Evolutionary conservation across 2,797 vertebrate genomes (phyloP).

Genomic region (Alca torda): DNA sequence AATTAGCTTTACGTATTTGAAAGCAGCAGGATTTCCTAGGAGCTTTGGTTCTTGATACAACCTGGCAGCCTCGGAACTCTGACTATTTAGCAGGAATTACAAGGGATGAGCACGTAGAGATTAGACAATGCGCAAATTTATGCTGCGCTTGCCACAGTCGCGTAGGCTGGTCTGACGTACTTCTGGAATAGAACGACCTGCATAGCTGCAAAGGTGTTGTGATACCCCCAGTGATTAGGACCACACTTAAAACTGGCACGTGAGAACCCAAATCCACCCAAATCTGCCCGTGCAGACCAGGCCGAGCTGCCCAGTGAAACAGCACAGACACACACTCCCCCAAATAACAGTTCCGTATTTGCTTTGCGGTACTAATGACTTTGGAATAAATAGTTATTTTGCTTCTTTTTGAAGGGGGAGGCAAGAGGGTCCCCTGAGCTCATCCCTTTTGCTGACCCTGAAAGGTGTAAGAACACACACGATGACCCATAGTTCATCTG

Average conservation of each 20-base stretch:
- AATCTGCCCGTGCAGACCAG: not conserved
- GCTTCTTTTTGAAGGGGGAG: not conserved
- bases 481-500: not conserved
- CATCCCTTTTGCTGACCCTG: not conserved
- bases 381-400: not conserved
- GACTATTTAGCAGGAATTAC: not conserved
- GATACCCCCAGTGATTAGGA: accelerated
- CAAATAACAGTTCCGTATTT: not conserved
- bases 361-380: accelerated
- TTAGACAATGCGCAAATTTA: not conserved
- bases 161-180: not conserved
- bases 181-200: not conserved
- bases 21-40: not conserved
- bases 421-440: not conserved
- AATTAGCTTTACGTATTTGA: not conserved
- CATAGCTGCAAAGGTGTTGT: not conserved
- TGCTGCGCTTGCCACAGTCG: not conserved
- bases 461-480: not conserved
- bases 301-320: not conserved
- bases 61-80: not conserved
- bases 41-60: not conserved
- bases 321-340: accelerated
- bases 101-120: not conserved
- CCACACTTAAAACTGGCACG: not conserved
- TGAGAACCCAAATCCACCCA: not conserved